A percentile compares a stretch with the other conserved stretches of the same genome.
Conservation (phyloP, 2,888 invertebrate species). For the Melanostoma mellinum region DNA sequence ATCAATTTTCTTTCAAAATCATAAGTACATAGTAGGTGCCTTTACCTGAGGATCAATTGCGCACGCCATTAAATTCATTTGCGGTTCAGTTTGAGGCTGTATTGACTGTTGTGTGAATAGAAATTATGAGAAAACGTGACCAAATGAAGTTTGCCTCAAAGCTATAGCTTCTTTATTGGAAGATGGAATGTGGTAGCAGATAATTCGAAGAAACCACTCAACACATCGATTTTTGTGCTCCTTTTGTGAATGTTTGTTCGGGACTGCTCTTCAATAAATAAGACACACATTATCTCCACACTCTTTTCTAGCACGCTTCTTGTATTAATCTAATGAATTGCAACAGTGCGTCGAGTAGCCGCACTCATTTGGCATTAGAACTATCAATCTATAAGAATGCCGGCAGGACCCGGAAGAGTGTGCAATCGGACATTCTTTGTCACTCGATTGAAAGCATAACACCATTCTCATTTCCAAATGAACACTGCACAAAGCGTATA, state of each 20-base stretch:
- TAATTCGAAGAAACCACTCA: background rate
- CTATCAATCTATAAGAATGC: too few relatives aligned
- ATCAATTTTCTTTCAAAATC: constrained; percentile 35
- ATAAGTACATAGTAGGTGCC: constrained; percentile 11
- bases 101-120: background rate
- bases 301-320: too few relatives aligned
- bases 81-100: constrained; percentile 20
- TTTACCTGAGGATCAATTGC: constrained; percentile 20
- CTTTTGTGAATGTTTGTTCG: too few relatives aligned
- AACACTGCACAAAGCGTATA: constrained; percentile 17
- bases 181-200: background rate
- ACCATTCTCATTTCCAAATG: constrained; percentile 26
- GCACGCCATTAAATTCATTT: constrained; percentile 51
- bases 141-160: constrained; percentile 6
- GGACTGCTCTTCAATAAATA: too few relatives aligned
- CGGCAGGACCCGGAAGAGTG: constrained; percentile 45
- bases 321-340: too few relatives aligned
- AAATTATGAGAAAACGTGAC: constrained; percentile 32
- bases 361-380: too few relatives aligned
- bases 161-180: background rate
- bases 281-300: too few relatives aligned
- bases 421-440: background rate
- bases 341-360: too few relatives aligned
- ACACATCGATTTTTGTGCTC: too few relatives aligned
- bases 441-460: background rate